Percentiles rank a stretch among this genome's conserved stretches.
These are phyloP conservation scores for Drosophila saltans DNA, from an alignment of 1,140 invertebrate genomes.

Conservation along the genomic window DNA sequence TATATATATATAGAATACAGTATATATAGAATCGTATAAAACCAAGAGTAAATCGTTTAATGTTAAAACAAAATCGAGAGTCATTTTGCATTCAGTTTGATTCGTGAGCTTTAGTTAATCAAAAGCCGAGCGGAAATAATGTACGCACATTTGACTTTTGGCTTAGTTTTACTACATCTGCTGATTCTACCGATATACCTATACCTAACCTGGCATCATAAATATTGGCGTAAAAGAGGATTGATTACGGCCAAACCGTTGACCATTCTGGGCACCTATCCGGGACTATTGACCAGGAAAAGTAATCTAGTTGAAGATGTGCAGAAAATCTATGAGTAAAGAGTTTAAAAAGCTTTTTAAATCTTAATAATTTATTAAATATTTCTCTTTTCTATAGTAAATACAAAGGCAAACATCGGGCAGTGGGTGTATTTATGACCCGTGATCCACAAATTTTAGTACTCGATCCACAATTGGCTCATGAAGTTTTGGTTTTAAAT, in stretches of 20 bases:
- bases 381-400: conserved; percentile 25
- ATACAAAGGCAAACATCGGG: conserved; percentile 56
- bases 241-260: conserved; percentile 73
- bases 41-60: neutral
- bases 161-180: conserved; percentile 44
- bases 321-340: conserved; percentile 65
- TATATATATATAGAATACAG: neutral
- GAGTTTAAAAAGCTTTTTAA: no score
- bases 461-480: conserved; percentile 84
- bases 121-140: neutral
- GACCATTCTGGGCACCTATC: conserved; percentile 83
- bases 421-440: conserved; percentile 83
- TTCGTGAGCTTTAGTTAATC: neutral
- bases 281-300: conserved; percentile 74
- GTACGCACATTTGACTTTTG: conserved; percentile 19
- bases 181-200: conserved; percentile 64
- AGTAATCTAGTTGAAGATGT: conserved; percentile 67
- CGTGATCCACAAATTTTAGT: conserved; percentile 83
- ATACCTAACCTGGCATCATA: conserved; percentile 82
- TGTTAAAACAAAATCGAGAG: neutral
- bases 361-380: neutral
- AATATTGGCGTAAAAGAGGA: conserved; percentile 73
- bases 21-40: neutral
- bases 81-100: neutral
- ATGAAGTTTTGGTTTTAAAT: conserved; percentile 84